phyloP scores from a whole-genome alignment of 1,140 invertebrate genomes.

The Rhagoletis zephyria region DNA sequence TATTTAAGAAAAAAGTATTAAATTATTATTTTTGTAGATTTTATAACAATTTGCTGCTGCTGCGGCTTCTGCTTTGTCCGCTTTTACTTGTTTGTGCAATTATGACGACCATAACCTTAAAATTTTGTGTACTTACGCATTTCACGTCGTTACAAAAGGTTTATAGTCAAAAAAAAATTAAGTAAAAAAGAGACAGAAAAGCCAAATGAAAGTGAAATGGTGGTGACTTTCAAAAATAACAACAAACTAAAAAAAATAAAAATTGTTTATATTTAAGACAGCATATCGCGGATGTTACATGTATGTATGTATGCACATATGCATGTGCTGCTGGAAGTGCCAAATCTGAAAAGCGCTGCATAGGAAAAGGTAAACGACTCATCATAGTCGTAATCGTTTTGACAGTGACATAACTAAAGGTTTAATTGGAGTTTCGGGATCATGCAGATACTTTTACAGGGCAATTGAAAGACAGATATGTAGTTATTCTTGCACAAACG shows the following conservation, averaged over 20 bases:
- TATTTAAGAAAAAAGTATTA: background rate
- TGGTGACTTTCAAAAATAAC: background rate
- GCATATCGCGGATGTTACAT: background rate
- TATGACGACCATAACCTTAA: constrained; percentile 53
- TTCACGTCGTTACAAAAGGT: background rate
- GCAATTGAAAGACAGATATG: too few relatives aligned
- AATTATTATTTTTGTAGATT: constrained; percentile 26
- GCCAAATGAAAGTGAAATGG: constrained; percentile 7
- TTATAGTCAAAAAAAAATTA: background rate
- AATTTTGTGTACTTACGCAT: constrained; percentile 37
- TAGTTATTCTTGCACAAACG: too few relatives aligned
- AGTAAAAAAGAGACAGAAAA: background rate
- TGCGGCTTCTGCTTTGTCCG: background rate
- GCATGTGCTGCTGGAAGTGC: background rate
- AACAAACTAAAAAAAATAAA: background rate
- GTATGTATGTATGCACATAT: background rate
- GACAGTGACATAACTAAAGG: constrained; percentile 16
- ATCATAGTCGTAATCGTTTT: constrained; percentile 25
- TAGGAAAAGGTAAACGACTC: background rate
- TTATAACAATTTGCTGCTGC: constrained; percentile 10
- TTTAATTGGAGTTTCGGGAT: background rate
- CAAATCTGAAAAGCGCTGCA: background rate
- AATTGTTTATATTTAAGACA: background rate
- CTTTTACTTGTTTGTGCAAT: constrained; percentile 28
- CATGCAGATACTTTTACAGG: too few relatives aligned